Evolutionary conservation across 2,113 vertebrate genomes (phyloP), one percentile per base, ranked within the genome.

Genomic region (Oreotrochilus melanogaster): DNA sequence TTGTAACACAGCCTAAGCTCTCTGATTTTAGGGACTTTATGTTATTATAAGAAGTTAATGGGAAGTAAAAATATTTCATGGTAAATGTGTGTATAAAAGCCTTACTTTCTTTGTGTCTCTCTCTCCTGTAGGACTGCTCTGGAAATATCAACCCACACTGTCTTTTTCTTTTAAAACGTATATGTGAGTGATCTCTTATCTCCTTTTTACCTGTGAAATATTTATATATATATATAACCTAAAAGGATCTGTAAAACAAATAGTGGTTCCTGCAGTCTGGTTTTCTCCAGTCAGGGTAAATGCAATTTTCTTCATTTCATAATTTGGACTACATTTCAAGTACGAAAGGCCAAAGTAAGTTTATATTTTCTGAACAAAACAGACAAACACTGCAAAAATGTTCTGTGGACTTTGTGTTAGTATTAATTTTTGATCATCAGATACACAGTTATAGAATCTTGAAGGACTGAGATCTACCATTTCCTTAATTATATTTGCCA

Each of bases 161-260:
- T 86, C 80, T 96, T 93, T 92, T 79, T 89, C 92, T 86, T 86
- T 86, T 48, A 23, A 88, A 93, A 93, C 51, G 11, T 56, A 7
- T 71, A 73, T 48, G 24, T n/a, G 51, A 78, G 33, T 1, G 4
- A 60, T 85, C 35, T 62, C 58, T 87, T 45, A 54, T 85, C 14
- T 92, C 50, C 86, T 64, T 66, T 92, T 89, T 93, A 73, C 70
- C 67, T 58, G 65, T 84, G 50, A 62, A 95, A 96, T 96, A 95
- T 94, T 97, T 95, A 92, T 96, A 92, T 73, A 60, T 84, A 93
- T 96, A 92, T 72, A 60, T 84, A 83, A 83, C 96, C 94, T 67
- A 88, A 62, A 97, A 94, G 78, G 31, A 88, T 97, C 97, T 97
- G 48, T 74, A 94, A 97, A 94, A 81, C 92, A 96, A 92, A 95